phyloP scores from a whole-genome alignment of 2,888 invertebrate genomes.

The Cantharis nigra region DNA sequence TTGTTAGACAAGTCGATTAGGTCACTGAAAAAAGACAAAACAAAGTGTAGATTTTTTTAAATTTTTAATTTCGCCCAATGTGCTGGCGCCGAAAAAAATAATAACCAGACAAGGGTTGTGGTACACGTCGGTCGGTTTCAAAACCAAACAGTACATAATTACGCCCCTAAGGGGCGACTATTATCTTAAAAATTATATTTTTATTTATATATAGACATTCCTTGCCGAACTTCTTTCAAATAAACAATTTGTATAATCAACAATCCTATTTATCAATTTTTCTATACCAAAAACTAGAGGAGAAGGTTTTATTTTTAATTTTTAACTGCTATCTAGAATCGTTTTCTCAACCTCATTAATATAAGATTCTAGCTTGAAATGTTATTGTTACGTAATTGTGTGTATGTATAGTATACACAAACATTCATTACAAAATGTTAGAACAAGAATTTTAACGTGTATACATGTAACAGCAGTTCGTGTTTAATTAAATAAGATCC shows the following conservation, averaged over 20 bases:
- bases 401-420: constrained; percentile 28
- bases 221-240: constrained; percentile 10
- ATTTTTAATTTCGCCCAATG: neutral
- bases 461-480: constrained; percentile 32
- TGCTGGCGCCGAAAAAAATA: neutral
- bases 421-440: constrained; percentile 33
- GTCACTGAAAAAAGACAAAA: neutral
- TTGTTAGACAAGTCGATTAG: neutral
- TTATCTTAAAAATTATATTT: constrained; percentile 19
- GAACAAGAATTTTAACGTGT: constrained; percentile 29
- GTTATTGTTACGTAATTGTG: constrained; percentile 26
- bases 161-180: neutral
- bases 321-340: constrained; percentile 35
- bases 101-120: neutral
- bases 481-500: constrained; percentile 25
- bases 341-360: constrained; percentile 19
- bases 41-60: neutral
- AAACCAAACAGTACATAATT: neutral
- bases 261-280: neutral
- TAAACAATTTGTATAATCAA: neutral
- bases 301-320: neutral
- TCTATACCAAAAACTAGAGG: neutral
- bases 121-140: neutral
- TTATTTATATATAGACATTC: constrained; percentile 12
- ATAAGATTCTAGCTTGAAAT: constrained; percentile 26